Percentiles rank a stretch among this genome's conserved stretches.
Evolutionary conservation across 2,888 invertebrate species (phyloP).

Genomic region (Tortrix viridana): DNA sequence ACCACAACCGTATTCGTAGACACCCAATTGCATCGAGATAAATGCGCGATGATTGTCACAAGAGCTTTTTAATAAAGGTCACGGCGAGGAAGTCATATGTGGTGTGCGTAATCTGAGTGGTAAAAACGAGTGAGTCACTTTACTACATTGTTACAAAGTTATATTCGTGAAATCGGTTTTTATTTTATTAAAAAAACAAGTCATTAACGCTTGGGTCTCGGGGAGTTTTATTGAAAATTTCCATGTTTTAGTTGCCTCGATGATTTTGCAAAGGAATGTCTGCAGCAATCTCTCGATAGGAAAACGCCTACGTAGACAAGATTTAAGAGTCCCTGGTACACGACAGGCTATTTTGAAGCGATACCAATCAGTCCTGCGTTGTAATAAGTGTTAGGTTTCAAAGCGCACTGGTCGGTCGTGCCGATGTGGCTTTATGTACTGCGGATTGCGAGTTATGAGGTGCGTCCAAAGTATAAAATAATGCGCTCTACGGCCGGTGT

Average conservation of each 20-base stretch:
- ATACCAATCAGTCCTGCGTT: slow-evolving; percentile 55
- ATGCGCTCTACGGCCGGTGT: slow-evolving; percentile 45
- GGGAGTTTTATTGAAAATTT: slow-evolving; percentile 3
- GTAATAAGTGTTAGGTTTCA: slow-evolving; percentile 65
- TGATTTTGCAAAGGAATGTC: slow-evolving; percentile 34
- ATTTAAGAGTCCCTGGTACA: slow-evolving; percentile 47
- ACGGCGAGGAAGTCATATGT: slow-evolving; percentile 45
- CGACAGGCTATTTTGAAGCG: slow-evolving; percentile 53
- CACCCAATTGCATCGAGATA: slow-evolving; percentile 46
- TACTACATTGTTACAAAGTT: slow-evolving; percentile 10
- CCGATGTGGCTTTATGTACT: slow-evolving; percentile 59
- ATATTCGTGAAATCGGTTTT: neutral
- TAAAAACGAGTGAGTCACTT: slow-evolving; percentile 23
- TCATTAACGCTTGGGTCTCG: slow-evolving; percentile 1
- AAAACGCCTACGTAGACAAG: slow-evolving; percentile 50
- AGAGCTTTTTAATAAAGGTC: slow-evolving; percentile 45
- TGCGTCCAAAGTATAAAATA: slow-evolving; percentile 52
- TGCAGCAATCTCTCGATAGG: slow-evolving; percentile 48
- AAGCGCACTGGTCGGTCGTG: slow-evolving; percentile 52
- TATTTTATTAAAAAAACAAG: neutral
- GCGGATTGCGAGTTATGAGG: slow-evolving; percentile 59
- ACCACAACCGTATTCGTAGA: slow-evolving; percentile 43
- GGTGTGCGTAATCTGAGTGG: neutral
- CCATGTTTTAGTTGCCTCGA: slow-evolving; percentile 1
- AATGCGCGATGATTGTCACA: slow-evolving; percentile 36